Percentiles rank a stretch among this genome's conserved stretches.
phyloP scores from a whole-genome alignment of 2,888 invertebrate genomes.

The Spodoptera exigua region DNA sequence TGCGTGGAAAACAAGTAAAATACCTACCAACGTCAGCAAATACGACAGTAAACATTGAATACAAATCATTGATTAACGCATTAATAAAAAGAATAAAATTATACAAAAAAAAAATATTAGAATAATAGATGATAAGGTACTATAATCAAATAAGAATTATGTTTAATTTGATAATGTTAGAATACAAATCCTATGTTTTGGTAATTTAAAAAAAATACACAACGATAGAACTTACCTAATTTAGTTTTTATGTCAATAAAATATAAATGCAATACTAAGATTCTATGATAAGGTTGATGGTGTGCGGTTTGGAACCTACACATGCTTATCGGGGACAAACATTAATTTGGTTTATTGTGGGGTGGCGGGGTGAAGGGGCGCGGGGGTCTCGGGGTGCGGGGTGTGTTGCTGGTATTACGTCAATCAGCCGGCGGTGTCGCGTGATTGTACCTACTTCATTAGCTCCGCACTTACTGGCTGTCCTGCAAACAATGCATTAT shows the following conservation, averaged over 20 bases:
- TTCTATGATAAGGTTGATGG: slow-evolving; percentile 52
- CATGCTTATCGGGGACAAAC: slow-evolving; percentile 78
- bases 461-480: slow-evolving; percentile 50
- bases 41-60: no score
- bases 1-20: no score
- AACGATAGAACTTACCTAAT: background rate
- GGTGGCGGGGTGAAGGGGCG: slow-evolving; percentile 60
- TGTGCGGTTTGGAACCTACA: slow-evolving; percentile 59
- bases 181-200: no score
- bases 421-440: slow-evolving; percentile 77
- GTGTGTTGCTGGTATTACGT: slow-evolving; percentile 65
- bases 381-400: slow-evolving; percentile 52
- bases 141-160: no score
- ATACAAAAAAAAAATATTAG: no score
- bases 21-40: no score
- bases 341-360: slow-evolving; percentile 82
- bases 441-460: slow-evolving; percentile 65
- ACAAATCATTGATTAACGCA: no score
- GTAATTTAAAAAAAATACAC: no score
- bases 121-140: no score
- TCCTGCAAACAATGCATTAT: slow-evolving; percentile 50
- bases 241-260: slow-evolving; percentile 12
- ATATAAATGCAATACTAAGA: slow-evolving; percentile 37
- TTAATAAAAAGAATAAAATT: no score
- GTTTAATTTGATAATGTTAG: no score